Base-by-base conservation (phyloP, 2,113 vertebrate genomes). In the Planiliza haematocheilus region DNA sequence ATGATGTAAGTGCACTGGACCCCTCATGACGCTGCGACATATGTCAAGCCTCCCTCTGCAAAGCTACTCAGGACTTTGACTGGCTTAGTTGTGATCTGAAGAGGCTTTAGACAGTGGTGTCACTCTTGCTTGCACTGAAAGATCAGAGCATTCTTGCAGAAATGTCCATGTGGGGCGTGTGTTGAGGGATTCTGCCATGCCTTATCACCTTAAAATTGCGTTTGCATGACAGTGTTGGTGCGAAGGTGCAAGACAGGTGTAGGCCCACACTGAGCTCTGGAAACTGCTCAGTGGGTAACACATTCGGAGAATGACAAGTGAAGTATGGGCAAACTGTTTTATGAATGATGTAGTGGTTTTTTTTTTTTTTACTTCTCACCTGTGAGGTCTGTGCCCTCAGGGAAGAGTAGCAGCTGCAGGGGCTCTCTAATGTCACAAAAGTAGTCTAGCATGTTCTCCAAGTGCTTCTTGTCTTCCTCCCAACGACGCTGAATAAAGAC, bases 341-440 rank as follows among this genome's bases (percentile, higher is more conserved):
- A 14, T 9, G 55, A 62, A 58, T 45, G 34, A 53, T 21, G 18
- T 39, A 49, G 42, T 4, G 24, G 16, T 62, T 16, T 71, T 36
- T 21, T 9, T 17, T 7, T 18, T 62, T 16, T 71, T 36, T 18
- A 10, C 20, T 7, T 18, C 84, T 92, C 87, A 99, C 98, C 97
- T 62, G 98, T 99, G 65, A 99, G 96, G 90, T 99, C 98, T 37
- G 98, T 99, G 83, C 98, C 98, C 90, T 99, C 98, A 0, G 98
- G 98, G 88, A 99, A 99, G 79, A 99, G 93, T 14, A 99, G 96
- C 68, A 99, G 96, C 81, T 99, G 98, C 14, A 99, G 90, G 0
- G 97, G 97, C 69, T 99, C 96, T 74, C 10, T 94, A 85, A 97
- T 99, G 86, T 96, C 95, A 87, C 97, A 98, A 88, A 99, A 98